Percentiles rank a stretch among this genome's conserved stretches.
These are phyloP conservation scores for Drosophila meridiana DNA, from an alignment of 2,888 invertebrate genomes.

Conservation along the genomic window DNA sequence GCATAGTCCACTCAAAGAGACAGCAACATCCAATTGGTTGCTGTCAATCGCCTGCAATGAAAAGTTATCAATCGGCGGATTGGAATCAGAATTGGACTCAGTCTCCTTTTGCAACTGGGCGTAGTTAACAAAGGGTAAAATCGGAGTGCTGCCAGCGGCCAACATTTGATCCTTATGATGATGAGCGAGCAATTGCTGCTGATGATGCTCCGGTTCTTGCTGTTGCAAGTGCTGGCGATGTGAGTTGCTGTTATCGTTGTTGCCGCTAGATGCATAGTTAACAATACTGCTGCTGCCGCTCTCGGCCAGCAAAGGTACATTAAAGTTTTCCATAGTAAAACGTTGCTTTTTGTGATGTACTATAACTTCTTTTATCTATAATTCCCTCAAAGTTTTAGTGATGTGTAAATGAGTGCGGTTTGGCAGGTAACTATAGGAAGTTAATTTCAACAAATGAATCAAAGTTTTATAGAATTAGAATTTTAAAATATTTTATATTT, in stretches of 20 bases:
- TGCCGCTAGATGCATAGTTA: constrained; percentile 48
- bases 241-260: constrained; percentile 39
- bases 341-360: constrained; percentile 54
- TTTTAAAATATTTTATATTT: background rate
- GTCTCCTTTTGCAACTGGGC: constrained; percentile 61
- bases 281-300: constrained; percentile 56
- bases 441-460: constrained; percentile 11
- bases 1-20: constrained; percentile 68
- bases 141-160: constrained; percentile 74
- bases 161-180: constrained; percentile 83
- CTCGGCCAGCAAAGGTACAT: constrained; percentile 72
- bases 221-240: constrained; percentile 36
- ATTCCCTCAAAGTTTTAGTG: constrained; percentile 12
- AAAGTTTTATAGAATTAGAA: background rate
- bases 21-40: constrained; percentile 65
- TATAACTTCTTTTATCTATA: constrained; percentile 4
- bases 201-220: constrained; percentile 45
- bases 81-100: constrained; percentile 41
- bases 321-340: constrained; percentile 74
- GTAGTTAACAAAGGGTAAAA: constrained; percentile 59
- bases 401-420: constrained; percentile 17
- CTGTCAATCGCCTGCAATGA: constrained; percentile 61
- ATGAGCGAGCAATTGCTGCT: constrained; percentile 51
- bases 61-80: constrained; percentile 44
- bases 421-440: constrained; percentile 24